A percentile compares a stretch with the other conserved stretches of the same genome.
Evolutionary conservation across 1,140 invertebrate genomes (phyloP).

Genomic region (Heterodera schachtii): DNA sequence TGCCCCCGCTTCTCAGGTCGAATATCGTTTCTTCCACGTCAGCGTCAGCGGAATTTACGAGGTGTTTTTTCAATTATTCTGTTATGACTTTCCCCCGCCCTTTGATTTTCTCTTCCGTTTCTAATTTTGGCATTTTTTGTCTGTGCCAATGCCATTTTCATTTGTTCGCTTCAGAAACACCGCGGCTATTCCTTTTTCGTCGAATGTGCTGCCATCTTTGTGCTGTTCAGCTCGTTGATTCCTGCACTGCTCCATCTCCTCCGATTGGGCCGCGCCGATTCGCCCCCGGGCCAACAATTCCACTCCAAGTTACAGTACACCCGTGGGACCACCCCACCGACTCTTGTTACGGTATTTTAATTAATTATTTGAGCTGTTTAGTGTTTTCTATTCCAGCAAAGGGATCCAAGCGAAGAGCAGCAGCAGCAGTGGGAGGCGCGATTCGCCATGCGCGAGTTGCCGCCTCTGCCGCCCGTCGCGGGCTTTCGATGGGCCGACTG

Average conservation of each 20-base stretch:
- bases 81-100: too few relatives aligned
- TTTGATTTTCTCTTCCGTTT: too few relatives aligned
- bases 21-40: slow-evolving; percentile 56
- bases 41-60: slow-evolving; percentile 54
- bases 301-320: slow-evolving; percentile 9
- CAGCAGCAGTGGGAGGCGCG: slow-evolving; percentile 38
- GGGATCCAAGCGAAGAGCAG: neutral
- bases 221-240: slow-evolving; percentile 35
- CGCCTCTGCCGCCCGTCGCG: slow-evolving; percentile 27
- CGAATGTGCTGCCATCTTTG: slow-evolving; percentile 34
- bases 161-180: slow-evolving; percentile 42
- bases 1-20: slow-evolving; percentile 18
- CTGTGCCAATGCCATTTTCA: neutral
- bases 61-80: slow-evolving; percentile 33
- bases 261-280: slow-evolving; percentile 13
- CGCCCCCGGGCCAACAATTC: neutral
- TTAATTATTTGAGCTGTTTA: neutral
- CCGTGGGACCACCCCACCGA: neutral
- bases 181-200: slow-evolving; percentile 53
- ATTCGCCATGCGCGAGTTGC: slow-evolving; percentile 47
- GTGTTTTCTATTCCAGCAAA: neutral
- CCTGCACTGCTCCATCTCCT: slow-evolving; percentile 44
- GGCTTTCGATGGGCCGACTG: slow-evolving; percentile 23
- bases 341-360: neutral
- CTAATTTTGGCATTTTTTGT: neutral